Conservation (phyloP, 2,113 vertebrate genomes). For the Tetrao urogallus region DNA sequence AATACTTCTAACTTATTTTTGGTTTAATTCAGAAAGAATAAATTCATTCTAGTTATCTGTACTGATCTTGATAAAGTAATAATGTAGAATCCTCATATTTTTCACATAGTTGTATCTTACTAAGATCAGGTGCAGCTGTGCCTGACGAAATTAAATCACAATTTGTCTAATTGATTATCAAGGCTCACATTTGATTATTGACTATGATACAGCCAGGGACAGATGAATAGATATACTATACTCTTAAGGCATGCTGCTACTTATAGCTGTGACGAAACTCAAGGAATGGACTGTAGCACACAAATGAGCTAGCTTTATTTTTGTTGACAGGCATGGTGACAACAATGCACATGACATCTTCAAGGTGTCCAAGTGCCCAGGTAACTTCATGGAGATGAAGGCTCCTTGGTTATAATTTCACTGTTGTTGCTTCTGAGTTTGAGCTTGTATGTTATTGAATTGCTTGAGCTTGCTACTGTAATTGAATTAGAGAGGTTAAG, state of each 20-base stretch:
- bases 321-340: not conserved
- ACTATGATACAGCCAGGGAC: not conserved
- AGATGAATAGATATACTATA: not conserved
- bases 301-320: not conserved
- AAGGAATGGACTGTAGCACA: fast-evolving
- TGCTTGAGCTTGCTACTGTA: not conserved
- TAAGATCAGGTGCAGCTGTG: not conserved
- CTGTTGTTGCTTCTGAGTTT: not conserved
- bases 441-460: not conserved
- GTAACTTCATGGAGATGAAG: not conserved
- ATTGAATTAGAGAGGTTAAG: conserved; percentile 8
- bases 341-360: not conserved
- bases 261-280: not conserved
- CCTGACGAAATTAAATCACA: not conserved
- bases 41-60: not conserved
- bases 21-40: not conserved
- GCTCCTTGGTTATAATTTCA: not conserved
- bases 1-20: not conserved
- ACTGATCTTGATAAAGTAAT: not conserved
- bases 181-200: not conserved
- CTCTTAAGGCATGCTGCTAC: not conserved
- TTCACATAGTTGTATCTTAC: not conserved
- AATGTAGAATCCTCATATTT: not conserved
- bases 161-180: not conserved
- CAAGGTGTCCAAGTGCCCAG: not conserved